phyloP scores from a whole-genome alignment of 2,888 invertebrate genomes.

The Acanthoscelides obtectus region DNA sequence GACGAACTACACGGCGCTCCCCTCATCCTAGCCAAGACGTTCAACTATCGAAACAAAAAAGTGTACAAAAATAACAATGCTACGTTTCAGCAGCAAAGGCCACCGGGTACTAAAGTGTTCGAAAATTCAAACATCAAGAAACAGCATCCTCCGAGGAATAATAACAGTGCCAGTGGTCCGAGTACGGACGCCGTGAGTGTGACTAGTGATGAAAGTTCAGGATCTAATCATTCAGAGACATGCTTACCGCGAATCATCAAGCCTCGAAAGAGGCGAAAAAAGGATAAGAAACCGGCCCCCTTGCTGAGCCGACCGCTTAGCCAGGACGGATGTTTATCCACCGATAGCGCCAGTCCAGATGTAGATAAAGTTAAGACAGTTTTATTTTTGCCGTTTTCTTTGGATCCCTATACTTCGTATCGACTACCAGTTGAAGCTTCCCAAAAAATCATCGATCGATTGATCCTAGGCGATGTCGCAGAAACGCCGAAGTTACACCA shows the following conservation, averaged over 20 bases:
- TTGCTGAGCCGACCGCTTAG: constrained; percentile 33
- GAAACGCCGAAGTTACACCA: constrained; percentile 45
- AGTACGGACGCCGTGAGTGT: constrained; percentile 64
- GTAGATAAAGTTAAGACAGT: constrained; percentile 21
- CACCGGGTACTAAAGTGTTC: constrained; percentile 24
- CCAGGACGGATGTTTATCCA: constrained; percentile 36
- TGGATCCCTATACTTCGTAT: constrained; percentile 14
- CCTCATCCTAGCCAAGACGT: constrained; percentile 68
- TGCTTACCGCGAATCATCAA: constrained; percentile 85
- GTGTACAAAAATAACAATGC: constrained; percentile 29
- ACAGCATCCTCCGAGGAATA: constrained; percentile 12
- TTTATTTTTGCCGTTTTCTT: constrained; percentile 11
- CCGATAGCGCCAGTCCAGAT: constrained; percentile 40
- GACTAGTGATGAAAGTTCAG: constrained; percentile 73
- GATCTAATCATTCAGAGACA: constrained; percentile 61
- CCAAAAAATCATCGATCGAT: constrained; percentile 14
- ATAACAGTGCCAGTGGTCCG: constrained; percentile 15
- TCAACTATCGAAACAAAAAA: constrained; percentile 46
- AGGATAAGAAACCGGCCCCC: constrained; percentile 75
- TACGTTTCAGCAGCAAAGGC: constrained; percentile 1
- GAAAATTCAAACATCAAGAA: constrained; percentile 21
- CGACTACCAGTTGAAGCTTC: constrained; percentile 12
- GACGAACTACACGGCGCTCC: constrained; percentile 70
- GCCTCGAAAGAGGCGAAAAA: constrained; percentile 84
- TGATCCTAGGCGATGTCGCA: constrained; percentile 24